Evolutionary conservation across 2,888 invertebrate genomes (phyloP).

Genomic region (Ischnus inquisitorius): DNA sequence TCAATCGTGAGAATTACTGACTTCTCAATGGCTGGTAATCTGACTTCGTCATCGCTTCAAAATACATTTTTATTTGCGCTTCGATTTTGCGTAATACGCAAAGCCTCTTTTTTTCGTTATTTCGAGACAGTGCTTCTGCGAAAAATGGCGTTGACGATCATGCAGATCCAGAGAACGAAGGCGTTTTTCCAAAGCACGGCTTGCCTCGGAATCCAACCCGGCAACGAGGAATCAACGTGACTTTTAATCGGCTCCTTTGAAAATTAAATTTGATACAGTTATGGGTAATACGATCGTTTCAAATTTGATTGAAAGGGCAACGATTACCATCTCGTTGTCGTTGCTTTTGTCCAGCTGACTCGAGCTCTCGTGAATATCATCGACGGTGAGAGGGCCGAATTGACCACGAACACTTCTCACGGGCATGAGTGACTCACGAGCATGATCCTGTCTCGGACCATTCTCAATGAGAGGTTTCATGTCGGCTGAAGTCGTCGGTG

Average conservation of each 20-base stretch:
- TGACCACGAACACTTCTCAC: conserved; percentile 70
- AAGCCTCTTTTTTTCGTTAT: neutral
- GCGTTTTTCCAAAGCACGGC: conserved; percentile 57
- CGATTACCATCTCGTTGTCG: conserved; percentile 30
- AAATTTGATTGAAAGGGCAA: neutral
- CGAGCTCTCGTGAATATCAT: conserved; percentile 40
- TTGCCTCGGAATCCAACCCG: conserved; percentile 31
- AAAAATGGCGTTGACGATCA: conserved; percentile 44
- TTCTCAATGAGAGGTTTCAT: conserved; percentile 67
- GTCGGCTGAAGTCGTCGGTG: conserved; percentile 70
- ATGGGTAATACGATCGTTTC: neutral
- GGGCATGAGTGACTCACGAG: conserved; percentile 66
- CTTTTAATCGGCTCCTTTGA: neutral
- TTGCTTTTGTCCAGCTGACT: conserved; percentile 35
- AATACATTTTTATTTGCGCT: neutral
- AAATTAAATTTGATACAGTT: neutral
- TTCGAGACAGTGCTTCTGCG: neutral
- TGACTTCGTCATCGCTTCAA: neutral
- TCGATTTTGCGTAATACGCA: neutral
- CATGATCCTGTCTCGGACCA: conserved; percentile 54
- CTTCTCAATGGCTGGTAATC: neutral
- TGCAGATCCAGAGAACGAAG: conserved; percentile 60
- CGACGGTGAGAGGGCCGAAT: conserved; percentile 66
- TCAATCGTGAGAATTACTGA: conserved; percentile 61
- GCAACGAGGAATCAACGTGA: conserved; percentile 22